A percentile compares a stretch with the other conserved stretches of the same genome.
Evolutionary conservation across 2,888 invertebrate species (phyloP).

Genomic region (Rhagonycha fulva): DNA sequence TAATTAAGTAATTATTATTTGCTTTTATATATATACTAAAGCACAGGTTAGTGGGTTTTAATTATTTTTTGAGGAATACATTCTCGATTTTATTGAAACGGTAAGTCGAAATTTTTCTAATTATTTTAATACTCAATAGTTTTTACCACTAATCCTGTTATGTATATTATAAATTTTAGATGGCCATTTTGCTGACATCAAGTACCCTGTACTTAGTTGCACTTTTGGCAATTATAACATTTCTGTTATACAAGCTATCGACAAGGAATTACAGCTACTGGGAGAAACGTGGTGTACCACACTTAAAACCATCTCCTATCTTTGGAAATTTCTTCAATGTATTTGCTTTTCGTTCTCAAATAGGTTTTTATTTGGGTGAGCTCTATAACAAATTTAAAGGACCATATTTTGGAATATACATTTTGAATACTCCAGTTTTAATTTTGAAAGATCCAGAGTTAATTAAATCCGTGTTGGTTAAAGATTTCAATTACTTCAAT

Average conservation of each 20-base stretch:
- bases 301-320: slow-evolving; percentile 44
- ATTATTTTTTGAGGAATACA: background rate
- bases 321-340: slow-evolving; percentile 50
- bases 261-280: slow-evolving; percentile 47
- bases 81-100: background rate
- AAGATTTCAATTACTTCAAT: slow-evolving; percentile 55
- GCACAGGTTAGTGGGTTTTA: background rate
- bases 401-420: slow-evolving; percentile 53
- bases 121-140: background rate
- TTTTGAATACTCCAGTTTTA: slow-evolving; percentile 54
- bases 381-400: slow-evolving; percentile 40
- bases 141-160: background rate
- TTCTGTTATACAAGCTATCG: slow-evolving; percentile 11
- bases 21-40: background rate
- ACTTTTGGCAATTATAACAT: background rate
- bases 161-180: background rate
- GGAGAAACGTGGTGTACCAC: slow-evolving; percentile 47
- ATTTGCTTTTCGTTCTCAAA: slow-evolving; percentile 38
- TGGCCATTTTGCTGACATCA: background rate
- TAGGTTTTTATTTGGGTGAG: slow-evolving; percentile 40
- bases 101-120: background rate
- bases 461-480: slow-evolving; percentile 53
- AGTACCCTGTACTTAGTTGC: background rate
- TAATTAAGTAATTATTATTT: background rate
- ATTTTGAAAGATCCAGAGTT: slow-evolving; percentile 53